These are phyloP conservation scores for Mormoops blainvillei DNA, from an alignment of 2,113 vertebrate genomes.

Conservation along the genomic window DNA sequence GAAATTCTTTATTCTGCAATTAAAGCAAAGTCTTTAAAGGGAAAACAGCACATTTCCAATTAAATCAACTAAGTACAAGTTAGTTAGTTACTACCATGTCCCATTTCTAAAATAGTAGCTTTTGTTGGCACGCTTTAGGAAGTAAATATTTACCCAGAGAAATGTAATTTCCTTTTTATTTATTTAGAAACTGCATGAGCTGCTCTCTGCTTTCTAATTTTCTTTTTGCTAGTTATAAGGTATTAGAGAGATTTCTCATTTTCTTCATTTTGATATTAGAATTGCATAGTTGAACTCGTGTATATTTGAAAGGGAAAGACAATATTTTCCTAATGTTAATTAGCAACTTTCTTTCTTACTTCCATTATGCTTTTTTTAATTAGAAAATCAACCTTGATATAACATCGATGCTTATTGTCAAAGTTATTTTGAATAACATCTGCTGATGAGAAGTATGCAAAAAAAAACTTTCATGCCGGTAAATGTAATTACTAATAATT, in stretches of 20 bases:
- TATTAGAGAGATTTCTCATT: conserved; percentile 22
- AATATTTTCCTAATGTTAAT: conserved; percentile 55
- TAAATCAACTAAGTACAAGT: conserved; percentile 61
- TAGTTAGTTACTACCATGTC: conserved; percentile 53
- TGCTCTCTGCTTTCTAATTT: conserved; percentile 63
- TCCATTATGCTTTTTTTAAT: conserved; percentile 35
- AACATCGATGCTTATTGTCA: conserved; percentile 31
- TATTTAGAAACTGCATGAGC: conserved; percentile 67
- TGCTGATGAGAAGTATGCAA: conserved; percentile 44
- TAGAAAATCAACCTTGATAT: background rate
- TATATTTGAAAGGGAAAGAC: conserved; percentile 15
- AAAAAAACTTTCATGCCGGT: conserved; percentile 44
- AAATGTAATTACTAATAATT: conserved; percentile 72
- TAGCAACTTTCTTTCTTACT: conserved; percentile 44
- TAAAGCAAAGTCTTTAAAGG: conserved; percentile 60
- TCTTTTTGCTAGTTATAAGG: conserved; percentile 58
- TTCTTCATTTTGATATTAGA: conserved; percentile 46
- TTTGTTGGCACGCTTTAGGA: conserved; percentile 68
- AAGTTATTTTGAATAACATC: conserved; percentile 61
- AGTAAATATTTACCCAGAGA: conserved; percentile 70
- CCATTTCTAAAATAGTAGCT: conserved; percentile 63
- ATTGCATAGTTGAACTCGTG: conserved; percentile 39
- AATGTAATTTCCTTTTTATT: conserved; percentile 63
- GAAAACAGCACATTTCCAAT: conserved; percentile 72
- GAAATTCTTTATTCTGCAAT: conserved; percentile 64